Conservation (phyloP, 2,113 vertebrate species). For the Triplophysa siluroides region DNA sequence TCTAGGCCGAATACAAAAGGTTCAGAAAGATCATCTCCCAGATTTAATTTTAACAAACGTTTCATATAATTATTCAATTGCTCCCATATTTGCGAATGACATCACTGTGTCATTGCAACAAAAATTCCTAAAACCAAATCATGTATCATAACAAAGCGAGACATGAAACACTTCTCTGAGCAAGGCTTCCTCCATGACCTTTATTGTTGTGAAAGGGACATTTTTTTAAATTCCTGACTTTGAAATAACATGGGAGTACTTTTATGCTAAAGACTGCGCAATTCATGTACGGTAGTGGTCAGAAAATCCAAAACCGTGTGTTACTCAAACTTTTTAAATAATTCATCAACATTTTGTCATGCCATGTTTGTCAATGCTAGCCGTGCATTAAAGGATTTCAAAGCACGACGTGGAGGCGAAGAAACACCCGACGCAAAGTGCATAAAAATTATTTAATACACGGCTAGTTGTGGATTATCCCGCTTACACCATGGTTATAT, state of each 20-base stretch:
- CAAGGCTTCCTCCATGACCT: not conserved
- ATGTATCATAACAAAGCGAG: not conserved
- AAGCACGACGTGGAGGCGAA: too few species aligned
- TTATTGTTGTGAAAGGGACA: not conserved
- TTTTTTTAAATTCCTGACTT: not conserved
- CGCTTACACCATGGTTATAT: not conserved
- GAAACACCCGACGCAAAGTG: too few species aligned
- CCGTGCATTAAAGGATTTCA: too few species aligned
- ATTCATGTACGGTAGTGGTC: not conserved
- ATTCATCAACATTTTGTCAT: not conserved
- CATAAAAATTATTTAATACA: not conserved
- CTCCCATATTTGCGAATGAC: not conserved
- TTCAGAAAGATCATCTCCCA: not conserved
- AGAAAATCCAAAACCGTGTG: not conserved
- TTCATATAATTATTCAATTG: constrained; percentile 16
- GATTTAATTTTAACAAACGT: constrained; percentile 23
- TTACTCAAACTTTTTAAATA: not conserved
- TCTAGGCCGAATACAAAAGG: constrained; percentile 34
- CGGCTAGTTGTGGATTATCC: too few species aligned
- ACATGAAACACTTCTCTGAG: not conserved
- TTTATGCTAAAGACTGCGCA: not conserved
- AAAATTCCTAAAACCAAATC: not conserved
- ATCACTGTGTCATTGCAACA: not conserved
- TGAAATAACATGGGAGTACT: not conserved
- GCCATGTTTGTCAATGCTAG: too few species aligned